Base-by-base conservation (phyloP, 2,113 vertebrate genomes). In the Rhinolophus ferrumequinum region DNA sequence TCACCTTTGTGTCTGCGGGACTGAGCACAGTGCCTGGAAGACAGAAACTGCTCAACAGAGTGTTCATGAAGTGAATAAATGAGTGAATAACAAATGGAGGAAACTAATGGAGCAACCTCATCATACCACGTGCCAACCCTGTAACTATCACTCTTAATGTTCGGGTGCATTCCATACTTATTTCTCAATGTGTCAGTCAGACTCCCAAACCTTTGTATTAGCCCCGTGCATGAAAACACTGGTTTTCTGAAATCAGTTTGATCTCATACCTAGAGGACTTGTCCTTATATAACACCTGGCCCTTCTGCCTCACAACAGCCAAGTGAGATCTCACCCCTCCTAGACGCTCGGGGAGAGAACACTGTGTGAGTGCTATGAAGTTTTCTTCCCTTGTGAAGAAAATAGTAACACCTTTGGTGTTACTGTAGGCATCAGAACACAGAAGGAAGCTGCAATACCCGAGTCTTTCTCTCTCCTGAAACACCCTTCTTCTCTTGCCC, bases 141-240 rank as follows among this genome's bases (percentile, higher is more conserved):
- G 0, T 15, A 21, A 18, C 35, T 14, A 14, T 30, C 0, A 0
- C 21, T 50, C 41, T 52, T 15, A 10, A 56, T 0, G 3, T 1
- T 3, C 73, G 30, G 41, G 15, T 11, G 3, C 16, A 3, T 10
- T n/a, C 60, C 56, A 13, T 1, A 1, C 30, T 66, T 44, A 24
- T 64, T 28, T 30, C 83, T 70, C 6, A 5, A 5, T 1, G 35
- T 22, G 1, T 3, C 3, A 6, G 35, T 11, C 76, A 24, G 33
- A 33, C 9, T 35, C 35, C 41, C 50, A 26, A 28, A 80, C 0
- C 73, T 88, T 3, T 67, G 21, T 9, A n/a, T 69, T 67, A 21
- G 10, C 12, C 50, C 5, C 8, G 1, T 8, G 66, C 22, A 1
- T 1, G 38, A 21, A 83, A 73, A 60, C 22, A 19, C 4, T 33